A percentile compares a stretch with the other conserved stretches of the same genome.
Conservation (phyloP, 2,888 invertebrate genomes). For the Pollenia amentaria region DNA sequence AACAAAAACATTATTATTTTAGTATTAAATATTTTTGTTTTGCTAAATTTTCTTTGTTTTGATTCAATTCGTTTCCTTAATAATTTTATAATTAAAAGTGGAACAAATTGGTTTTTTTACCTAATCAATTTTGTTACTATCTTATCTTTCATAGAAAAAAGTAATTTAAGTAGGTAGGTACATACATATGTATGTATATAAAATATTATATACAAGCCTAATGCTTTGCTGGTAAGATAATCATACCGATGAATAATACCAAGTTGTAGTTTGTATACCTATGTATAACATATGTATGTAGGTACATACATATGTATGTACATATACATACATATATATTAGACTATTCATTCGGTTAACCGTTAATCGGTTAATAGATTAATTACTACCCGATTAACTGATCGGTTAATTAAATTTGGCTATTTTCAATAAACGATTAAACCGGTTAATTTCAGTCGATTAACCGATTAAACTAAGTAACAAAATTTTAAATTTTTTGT, state of each 20-base stretch:
- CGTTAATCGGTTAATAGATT: too few relatives aligned
- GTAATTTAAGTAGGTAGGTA: constrained; percentile 2
- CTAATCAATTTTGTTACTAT: constrained; percentile 64
- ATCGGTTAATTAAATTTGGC: too few relatives aligned
- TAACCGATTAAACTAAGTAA: too few relatives aligned
- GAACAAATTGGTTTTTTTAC: background rate
- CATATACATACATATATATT: too few relatives aligned
- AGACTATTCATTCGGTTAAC: too few relatives aligned
- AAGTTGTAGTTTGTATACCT: constrained; percentile 13
- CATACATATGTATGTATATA: background rate
- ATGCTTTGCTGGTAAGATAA: constrained; percentile 64
- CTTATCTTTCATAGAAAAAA: constrained; percentile 59
- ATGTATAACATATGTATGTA: too few relatives aligned
- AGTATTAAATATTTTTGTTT: background rate
- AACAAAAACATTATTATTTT: too few relatives aligned
- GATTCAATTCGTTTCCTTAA: background rate
- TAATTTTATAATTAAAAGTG: background rate
- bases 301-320: too few relatives aligned
- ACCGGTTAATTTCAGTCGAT: too few relatives aligned
- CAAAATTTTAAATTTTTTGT: too few relatives aligned
- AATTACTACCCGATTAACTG: too few relatives aligned
- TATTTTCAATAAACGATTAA: too few relatives aligned
- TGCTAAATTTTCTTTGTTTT: background rate
- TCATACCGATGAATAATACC: constrained; percentile 42
- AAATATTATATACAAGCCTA: constrained; percentile 37